phyloP scores from a whole-genome alignment of 2,888 invertebrate genomes.

The Furcula furcula region DNA sequence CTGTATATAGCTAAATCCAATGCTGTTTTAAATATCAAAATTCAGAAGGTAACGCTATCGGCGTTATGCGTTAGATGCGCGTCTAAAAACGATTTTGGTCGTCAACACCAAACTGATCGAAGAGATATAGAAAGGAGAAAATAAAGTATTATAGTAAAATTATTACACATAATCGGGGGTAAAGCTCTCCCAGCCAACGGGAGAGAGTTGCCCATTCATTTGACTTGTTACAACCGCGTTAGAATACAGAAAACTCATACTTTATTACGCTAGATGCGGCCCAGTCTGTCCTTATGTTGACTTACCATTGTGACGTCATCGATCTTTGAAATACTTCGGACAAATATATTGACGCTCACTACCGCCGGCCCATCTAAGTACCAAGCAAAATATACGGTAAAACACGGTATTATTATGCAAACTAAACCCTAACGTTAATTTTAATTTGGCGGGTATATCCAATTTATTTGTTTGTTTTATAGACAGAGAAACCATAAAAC shows the following conservation, averaged over 20 bases:
- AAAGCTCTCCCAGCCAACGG: conserved; percentile 63
- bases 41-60: conserved; percentile 25
- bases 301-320: conserved; percentile 99
- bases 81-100: conserved; percentile 81
- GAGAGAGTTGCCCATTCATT: conserved; percentile 79
- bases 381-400: conserved; percentile 77
- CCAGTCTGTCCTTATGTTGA: conserved; percentile 74
- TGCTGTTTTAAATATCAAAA: conserved; percentile 12
- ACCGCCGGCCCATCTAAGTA: conserved; percentile 94
- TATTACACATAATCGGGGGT: conserved; percentile 55
- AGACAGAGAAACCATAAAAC: too few species aligned
- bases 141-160: conserved; percentile 51
- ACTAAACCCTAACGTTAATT: conserved; percentile 57
- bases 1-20: conserved; percentile 22
- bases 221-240: conserved; percentile 68
- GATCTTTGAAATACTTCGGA: conserved; percentile 99
- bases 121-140: conserved; percentile 41
- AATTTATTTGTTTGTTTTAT: too few species aligned
- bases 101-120: conserved; percentile 70
- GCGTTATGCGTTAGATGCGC: conserved; percentile 36
- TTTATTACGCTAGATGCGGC: conserved; percentile 62
- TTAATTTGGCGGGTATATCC: conserved; percentile 30
- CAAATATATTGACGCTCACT: conserved; percentile 98
- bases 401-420: conserved; percentile 48
- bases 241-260: conserved; percentile 49